Conservation (phyloP, 2,113 vertebrate genomes). For the Lontra canadensis region DNA sequence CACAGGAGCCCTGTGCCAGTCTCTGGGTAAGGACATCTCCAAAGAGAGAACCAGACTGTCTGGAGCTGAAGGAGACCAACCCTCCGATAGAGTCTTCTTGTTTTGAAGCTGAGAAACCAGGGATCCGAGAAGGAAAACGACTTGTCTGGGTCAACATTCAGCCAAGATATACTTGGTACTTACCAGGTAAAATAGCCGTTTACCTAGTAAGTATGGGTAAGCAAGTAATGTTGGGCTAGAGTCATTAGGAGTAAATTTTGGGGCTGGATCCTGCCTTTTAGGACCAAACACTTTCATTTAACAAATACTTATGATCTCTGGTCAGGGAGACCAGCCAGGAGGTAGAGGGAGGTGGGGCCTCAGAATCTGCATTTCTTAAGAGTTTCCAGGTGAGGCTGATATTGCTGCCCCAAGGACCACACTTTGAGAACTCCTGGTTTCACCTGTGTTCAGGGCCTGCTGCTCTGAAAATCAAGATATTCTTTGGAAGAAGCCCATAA, state of each 20-base stretch:
- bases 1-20: not conserved
- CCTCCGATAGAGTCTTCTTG: not conserved
- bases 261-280: not conserved
- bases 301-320: not conserved
- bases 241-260: no score
- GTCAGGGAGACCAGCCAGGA: not conserved
- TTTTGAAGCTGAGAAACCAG: conserved; percentile 19
- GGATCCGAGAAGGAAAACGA: not conserved
- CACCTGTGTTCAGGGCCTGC: not conserved
- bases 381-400: not conserved
- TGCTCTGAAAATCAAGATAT: not conserved
- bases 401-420: not conserved
- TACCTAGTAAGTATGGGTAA: no score
- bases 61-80: not conserved
- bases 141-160: not conserved
- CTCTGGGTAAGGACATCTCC: not conserved
- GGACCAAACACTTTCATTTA: not conserved
- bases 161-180: not conserved
- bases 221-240: no score
- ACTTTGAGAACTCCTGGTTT: not conserved
- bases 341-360: not conserved
- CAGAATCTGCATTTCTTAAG: not conserved
- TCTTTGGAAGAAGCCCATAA: conserved; percentile 4
- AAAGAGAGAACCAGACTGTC: not conserved
- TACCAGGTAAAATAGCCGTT: not conserved